These are phyloP conservation scores for Dasypogon diadema DNA, from an alignment of 2,888 invertebrate species.

Conservation along the genomic window DNA sequence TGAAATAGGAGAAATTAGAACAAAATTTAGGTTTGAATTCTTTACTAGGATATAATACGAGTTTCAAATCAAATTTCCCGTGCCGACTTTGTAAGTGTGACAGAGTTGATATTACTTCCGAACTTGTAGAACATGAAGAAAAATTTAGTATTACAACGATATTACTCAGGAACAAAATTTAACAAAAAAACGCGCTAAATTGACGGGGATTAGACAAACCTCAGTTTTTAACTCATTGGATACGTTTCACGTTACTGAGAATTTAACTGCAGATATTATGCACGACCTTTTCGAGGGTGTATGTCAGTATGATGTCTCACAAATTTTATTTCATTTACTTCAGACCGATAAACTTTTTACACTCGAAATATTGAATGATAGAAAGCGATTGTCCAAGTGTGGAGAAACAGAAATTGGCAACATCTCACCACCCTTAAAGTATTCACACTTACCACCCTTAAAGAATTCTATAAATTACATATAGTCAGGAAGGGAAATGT, in stretches of 20 bases:
- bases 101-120: conserved; percentile 23
- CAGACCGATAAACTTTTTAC: conserved; percentile 22
- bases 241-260: conserved; percentile 53
- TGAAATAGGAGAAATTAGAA: neutral
- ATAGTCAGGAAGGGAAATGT: conserved; percentile 56
- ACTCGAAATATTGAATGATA: conserved; percentile 40
- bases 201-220: conserved; percentile 1
- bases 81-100: conserved; percentile 52
- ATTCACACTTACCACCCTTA: no score
- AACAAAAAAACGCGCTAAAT: neutral
- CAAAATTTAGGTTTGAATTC: conserved; percentile 53
- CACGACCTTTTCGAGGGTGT: conserved; percentile 53
- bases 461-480: conserved; percentile 46
- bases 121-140: conserved; percentile 53
- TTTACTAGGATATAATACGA: conserved; percentile 21
- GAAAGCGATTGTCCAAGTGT: conserved; percentile 44
- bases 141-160: conserved; percentile 40
- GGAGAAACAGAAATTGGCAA: conserved; percentile 37
- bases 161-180: conserved; percentile 50
- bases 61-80: conserved; percentile 34
- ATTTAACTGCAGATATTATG: conserved; percentile 52
- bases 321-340: conserved; percentile 48
- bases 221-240: conserved; percentile 51
- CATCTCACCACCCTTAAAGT: conserved; percentile 21
- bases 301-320: conserved; percentile 23